A percentile compares a stretch with the other conserved stretches of the same genome.
Conservation (phyloP, 2,888 invertebrate species). For the Drosophila mayaguana region DNA sequence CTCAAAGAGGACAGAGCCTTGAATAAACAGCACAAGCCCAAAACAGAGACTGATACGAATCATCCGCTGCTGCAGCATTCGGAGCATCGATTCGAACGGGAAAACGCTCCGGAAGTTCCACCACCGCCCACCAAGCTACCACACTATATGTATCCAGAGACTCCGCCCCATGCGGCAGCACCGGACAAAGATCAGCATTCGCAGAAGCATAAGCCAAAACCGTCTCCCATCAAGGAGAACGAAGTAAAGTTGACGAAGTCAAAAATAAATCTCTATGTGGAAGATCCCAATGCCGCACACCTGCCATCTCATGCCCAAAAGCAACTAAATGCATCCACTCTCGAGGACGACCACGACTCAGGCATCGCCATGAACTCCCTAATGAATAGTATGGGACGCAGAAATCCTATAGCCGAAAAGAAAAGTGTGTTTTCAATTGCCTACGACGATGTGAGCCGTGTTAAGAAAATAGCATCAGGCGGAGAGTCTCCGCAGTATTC, state of each 20-base stretch:
- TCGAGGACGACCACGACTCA: constrained; percentile 91
- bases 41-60: constrained; percentile 86
- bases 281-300: constrained; percentile 77
- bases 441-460: constrained; percentile 93
- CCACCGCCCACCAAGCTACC: constrained; percentile 88
- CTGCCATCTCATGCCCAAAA: constrained; percentile 79
- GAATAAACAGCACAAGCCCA: constrained; percentile 86
- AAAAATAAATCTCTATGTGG: constrained; percentile 79
- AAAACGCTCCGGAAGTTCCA: constrained; percentile 83
- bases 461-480: constrained; percentile 92
- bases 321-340: constrained; percentile 87
- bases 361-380: constrained; percentile 90
- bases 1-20: constrained; percentile 86
- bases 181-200: constrained; percentile 57
- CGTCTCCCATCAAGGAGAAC: constrained; percentile 85
- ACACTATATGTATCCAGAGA: constrained; percentile 87
- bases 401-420: constrained; percentile 92
- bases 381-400: constrained; percentile 87
- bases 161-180: constrained; percentile 85
- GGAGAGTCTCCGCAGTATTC: constrained; percentile 90
- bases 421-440: constrained; percentile 97
- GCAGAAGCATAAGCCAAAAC: constrained; percentile 73
- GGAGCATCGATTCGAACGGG: constrained; percentile 90
- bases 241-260: constrained; percentile 83
- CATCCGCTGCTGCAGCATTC: constrained; percentile 92